Conservation (phyloP, 1,140 invertebrate species). For the Drosophila nasuta region DNA sequence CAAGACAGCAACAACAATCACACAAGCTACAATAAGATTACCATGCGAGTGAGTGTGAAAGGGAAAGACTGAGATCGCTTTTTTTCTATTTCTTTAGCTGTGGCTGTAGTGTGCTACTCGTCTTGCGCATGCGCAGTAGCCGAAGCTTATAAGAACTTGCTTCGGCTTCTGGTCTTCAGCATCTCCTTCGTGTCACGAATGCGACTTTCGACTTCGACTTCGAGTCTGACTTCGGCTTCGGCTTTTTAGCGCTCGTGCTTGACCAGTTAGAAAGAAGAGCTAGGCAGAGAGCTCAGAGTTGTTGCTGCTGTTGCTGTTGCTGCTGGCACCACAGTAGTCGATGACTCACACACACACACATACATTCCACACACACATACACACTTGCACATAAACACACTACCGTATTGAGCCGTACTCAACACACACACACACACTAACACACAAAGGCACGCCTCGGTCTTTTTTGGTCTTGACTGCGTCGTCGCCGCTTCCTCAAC, state of each 20-base stretch:
- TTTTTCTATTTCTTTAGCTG: background rate
- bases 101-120: slow-evolving; percentile 43
- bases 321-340: slow-evolving; percentile 53
- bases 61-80: slow-evolving; percentile 35
- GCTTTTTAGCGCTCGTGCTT: slow-evolving; percentile 43
- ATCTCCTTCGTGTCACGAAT: slow-evolving; percentile 56
- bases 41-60: slow-evolving; percentile 24
- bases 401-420: slow-evolving; percentile 51
- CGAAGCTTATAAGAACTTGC: slow-evolving; percentile 74
- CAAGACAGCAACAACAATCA: slow-evolving; percentile 5
- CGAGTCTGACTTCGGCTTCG: slow-evolving; percentile 48
- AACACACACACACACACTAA: slow-evolving; percentile 25
- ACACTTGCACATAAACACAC: slow-evolving; percentile 30
- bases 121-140: slow-evolving; percentile 77
- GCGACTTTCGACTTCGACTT: slow-evolving; percentile 31
- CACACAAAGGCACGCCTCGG: slow-evolving; percentile 43
- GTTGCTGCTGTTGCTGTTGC: slow-evolving; percentile 34
- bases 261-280: slow-evolving; percentile 65
- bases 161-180: slow-evolving; percentile 83
- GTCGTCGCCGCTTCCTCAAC: slow-evolving; percentile 73
- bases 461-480: slow-evolving; percentile 54
- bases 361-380: slow-evolving; percentile 23
- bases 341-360: slow-evolving; percentile 71
- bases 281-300: slow-evolving; percentile 53
- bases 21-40: slow-evolving; percentile 8